Evolutionary conservation across 1,140 invertebrate genomes (phyloP), one percentile per base, ranked within the genome.

Genomic region (Apolygus lucorum): DNA sequence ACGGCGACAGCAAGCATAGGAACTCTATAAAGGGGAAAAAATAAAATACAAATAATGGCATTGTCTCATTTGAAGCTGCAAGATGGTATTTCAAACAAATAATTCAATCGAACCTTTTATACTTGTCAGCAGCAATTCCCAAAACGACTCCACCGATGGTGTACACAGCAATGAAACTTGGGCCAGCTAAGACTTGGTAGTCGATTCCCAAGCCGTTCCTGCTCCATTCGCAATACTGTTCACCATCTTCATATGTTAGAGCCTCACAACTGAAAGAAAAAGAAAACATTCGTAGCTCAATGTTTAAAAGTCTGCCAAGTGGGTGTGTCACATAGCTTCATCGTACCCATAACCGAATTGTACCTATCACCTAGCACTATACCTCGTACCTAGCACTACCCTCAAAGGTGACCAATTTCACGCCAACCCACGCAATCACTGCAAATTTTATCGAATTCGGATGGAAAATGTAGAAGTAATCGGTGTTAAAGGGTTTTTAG

Each of bases 191-290:
- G 72, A 96, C 87, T 81, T 96, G 93, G 79, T 96, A 96, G 74
- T 95, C 90, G 28, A 95, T 81, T 1, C 94, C 94, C 52, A 95
- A 82, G 0, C 94, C 94, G 78, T 93, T 95, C 82, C 94, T 94
- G 76, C 91, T 89, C 92, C 92, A 96, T 75, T 93, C 89, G 78
- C 94, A 96, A 74, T 90, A 89, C 0, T 77, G 72, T 0, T 86
- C 87, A 0, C 87, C 89, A 76, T 92, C 90, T 17, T 88, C 74
- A 14, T 72, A 62, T 54, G 83, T 82, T 27, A 88, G 78, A 0
- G 82, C 80, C 59, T 82, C 77, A 78, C 90, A 92, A 74, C 88
- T 90, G 77, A 11, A 76, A 73, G 72, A 73, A 70, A 28, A 71
- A 68, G 4, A 17, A 49, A 49, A 49, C 17, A 49, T n/a, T n/a